Evolutionary conservation across 2,888 invertebrate genomes (phyloP), one percentile per base, ranked within the genome.

Genomic region (Plebejus anna): DNA sequence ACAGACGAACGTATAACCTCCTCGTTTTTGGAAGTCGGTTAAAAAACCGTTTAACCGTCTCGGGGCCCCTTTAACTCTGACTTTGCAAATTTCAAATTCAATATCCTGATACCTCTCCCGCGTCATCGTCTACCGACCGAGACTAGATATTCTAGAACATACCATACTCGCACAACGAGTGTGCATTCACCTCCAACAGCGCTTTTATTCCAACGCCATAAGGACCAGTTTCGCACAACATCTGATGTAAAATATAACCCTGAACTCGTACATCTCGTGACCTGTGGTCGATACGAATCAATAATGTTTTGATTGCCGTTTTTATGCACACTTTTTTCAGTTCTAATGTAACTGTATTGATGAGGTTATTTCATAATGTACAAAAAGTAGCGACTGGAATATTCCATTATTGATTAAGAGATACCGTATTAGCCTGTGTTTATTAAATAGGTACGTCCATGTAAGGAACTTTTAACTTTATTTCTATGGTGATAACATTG

Each of bases 101-200:
- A 55, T 0, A 55, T 55, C 55, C 55, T 55, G 55, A 16, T 55
- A 55, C 55, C 16, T 16, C 55, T 59, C 22, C 9, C 59, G 22
- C 59, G 59, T 59, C n/a, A 59, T 59, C 59, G 22, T 59, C 59
- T 59, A 22, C 22, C 61, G 61, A 61, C 61, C 61, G 59, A 61
- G 28, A 61, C 61, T 32, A 32, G 32, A 61, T 61, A 11, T 61
- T 61, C 61, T 61, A 61, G 59, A 59, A 59, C 7, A 28, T 28
- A 22, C 61, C 11, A 28, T 22, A 57, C 61, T 22, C 61, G 61
- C 28, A 4, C 11, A 22, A 28, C 28, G 61, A 28, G 11, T 61
- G 28, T 22, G 61, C 61, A 61, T 28, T 9, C 28, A 61, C 61
- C 22, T 55, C 4, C 55, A 3, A 55, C 55, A 55, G 16, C 55